Conservation (phyloP, 2,888 invertebrate species). For the Folsomia candida region DNA sequence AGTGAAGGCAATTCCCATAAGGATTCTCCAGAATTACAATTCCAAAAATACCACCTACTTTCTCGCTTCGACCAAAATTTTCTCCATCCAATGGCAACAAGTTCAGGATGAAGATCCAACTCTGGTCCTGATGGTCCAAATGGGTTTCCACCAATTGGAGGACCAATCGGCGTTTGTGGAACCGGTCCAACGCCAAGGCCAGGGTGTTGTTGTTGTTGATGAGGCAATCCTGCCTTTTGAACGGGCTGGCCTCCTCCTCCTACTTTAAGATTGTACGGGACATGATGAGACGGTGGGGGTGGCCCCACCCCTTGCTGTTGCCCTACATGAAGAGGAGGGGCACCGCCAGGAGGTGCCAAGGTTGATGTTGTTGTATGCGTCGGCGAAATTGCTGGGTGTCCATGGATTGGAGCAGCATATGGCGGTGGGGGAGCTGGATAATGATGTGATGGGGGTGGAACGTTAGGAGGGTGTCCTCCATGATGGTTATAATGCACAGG, state of each 20-base stretch:
- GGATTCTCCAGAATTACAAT: constrained; percentile 92
- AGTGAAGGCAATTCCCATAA: constrained; percentile 92
- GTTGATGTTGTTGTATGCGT: constrained; percentile 5
- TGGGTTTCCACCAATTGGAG: constrained; percentile 52
- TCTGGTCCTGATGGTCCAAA: constrained; percentile 53
- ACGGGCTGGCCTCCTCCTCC: not conserved
- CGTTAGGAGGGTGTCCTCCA: constrained; percentile 11
- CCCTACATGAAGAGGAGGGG: not conserved
- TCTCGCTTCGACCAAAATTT: constrained; percentile 96
- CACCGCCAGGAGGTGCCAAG: not conserved
- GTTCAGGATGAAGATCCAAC: constrained; percentile 63
- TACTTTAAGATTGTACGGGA: constrained; percentile 28
- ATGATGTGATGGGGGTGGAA: constrained; percentile 21
- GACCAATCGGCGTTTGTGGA: constrained; percentile 40
- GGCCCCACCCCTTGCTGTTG: constrained; percentile 9
- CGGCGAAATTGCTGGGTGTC: constrained; percentile 12
- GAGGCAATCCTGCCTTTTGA: constrained; percentile 18
- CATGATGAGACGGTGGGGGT: constrained; percentile 21
- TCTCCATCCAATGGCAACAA: constrained; percentile 87
- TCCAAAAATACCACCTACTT: constrained; percentile 94
- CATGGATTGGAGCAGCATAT: constrained; percentile 18
- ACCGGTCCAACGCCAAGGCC: constrained; percentile 26
- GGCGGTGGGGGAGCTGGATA: constrained; percentile 21
- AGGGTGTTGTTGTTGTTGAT: constrained; percentile 20
- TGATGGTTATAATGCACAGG: constrained; percentile 19